These are phyloP conservation scores for Agrenia bidenticulata DNA, from an alignment of 2,888 invertebrate species.

Conservation along the genomic window DNA sequence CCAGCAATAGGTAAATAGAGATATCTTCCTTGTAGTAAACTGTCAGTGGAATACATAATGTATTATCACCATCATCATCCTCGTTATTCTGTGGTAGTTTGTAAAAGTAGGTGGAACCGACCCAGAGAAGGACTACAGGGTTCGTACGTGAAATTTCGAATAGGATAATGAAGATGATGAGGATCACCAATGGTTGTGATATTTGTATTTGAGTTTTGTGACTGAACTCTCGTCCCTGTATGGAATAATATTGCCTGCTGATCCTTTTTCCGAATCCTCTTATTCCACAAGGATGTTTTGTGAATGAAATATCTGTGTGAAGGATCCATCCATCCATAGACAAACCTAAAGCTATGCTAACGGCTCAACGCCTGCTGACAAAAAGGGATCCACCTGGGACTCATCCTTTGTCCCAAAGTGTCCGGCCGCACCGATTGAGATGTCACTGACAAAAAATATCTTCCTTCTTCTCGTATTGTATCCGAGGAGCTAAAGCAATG, in stretches of 20 bases:
- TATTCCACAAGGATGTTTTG: slow-evolving; percentile 14
- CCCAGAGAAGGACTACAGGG: too few species aligned
- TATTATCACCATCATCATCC: slow-evolving; percentile 11
- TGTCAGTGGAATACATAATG: slow-evolving; percentile 7
- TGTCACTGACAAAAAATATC: slow-evolving; percentile 49
- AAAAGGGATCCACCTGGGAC: slow-evolving; percentile 52
- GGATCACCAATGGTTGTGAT: slow-evolving; percentile 12
- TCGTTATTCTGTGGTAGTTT: neutral
- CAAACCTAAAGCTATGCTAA: slow-evolving; percentile 32
- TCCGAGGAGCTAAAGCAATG: neutral
- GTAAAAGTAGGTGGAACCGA: too few species aligned
- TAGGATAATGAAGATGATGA: slow-evolving; percentile 5
- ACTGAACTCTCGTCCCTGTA: neutral
- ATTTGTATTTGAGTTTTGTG: slow-evolving; percentile 12
- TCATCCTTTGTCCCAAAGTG: slow-evolving; percentile 53
- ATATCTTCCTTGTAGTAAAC: slow-evolving; percentile 20
- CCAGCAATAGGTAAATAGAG: slow-evolving; percentile 34
- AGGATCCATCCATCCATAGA: slow-evolving; percentile 11
- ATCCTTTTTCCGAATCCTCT: slow-evolving; percentile 21
- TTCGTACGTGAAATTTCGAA: too few species aligned
- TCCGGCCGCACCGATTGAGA: slow-evolving; percentile 52
- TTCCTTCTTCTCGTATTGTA: slow-evolving; percentile 24
- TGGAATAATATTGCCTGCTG: slow-evolving; percentile 2
- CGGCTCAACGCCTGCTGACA: slow-evolving; percentile 53
- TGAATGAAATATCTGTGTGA: slow-evolving; percentile 15